Base-by-base conservation (phyloP, 1,140 invertebrate species). In the Battus philenor region DNA sequence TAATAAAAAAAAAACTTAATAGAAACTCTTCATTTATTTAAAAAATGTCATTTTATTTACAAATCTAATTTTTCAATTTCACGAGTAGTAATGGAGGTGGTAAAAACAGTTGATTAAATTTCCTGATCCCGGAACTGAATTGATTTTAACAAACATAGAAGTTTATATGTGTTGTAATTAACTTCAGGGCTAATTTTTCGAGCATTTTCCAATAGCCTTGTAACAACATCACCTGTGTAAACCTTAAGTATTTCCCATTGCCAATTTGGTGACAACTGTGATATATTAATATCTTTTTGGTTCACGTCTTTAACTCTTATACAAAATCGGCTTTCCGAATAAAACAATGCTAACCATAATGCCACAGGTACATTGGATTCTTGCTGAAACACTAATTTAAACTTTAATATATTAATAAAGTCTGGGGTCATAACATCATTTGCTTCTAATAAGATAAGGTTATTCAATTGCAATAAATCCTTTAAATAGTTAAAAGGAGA, bases 161-260 rank as follows among this genome's bases (percentile, higher is more conserved):
- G 80, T 8, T 44, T 56, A 12, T 64, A 57, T 13, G 66, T 58
- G 10, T 47, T 12, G 0, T 54, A 17, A 15, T 50, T 55, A 4
- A 63, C 47, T 17, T 60, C 46, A 12, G 34, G n/a, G 22, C 61
- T 45, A 15, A 64, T 17, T 57, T 65, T 80, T 18, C 44, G 24
- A 22, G 77, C 67, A 53, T 63, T 73, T 17, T 50, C 16, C 30
- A 68, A 39, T 4, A 79, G 29, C 48, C 68, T 75, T 3, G 30
- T 32, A 1, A 59, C 41, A 7, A 80, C 59, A 11, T 75, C 58
- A 3, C 60, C 59, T 38, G 46, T 61, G 48, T 60, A 81, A 9
- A 67, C 46, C 38, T 74, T 71, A 9, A 84, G 52, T 27, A 84
- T 59, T 51, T 84, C 71, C 80, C 78, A 82, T 56, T 84, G 78